Base-by-base conservation (phyloP, 92 coral and sea anemone species). In the Palythoa grandiflora region DNA sequence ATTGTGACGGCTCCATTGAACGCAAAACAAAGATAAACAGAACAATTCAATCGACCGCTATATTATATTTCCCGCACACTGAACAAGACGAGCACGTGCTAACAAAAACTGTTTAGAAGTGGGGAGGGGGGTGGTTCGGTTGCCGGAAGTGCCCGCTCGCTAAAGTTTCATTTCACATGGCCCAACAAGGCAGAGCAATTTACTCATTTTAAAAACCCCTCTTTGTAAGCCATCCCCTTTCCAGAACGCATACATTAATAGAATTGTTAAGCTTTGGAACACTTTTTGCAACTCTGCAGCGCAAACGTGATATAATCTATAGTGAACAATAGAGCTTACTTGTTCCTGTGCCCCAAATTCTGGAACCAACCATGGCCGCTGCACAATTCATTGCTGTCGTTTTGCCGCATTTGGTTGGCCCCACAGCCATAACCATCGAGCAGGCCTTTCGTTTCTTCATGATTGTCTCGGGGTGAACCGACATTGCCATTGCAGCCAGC, bases 341-440 rank as follows among this genome's bases (percentile, higher is more conserved):
- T 1, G 87, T 14, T 4, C 87, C 77, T 60, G 87, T 83, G 11
- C 87, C 77, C 48, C 77, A 83, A 38, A 68, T 66, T 78, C 36
- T 59, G 2, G 86, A 6, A 12, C 90, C 90, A 13, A 65, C 70
- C 5, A 87, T 53, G n/a, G 85, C 86, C 38, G 86, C 86, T 40
- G 90, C 85, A 78, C 90, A 87, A n/a, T 87, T 77, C 16, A 87
- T 47, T 3, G 86, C 90, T 20, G 90, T 87, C 10, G 90, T 87
- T 47, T 87, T 87, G 5, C 90, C 90, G 38, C 90, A 78, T 57
- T 87, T 87, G 4, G 90, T 39, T 9, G 75, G 70, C 16, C 89
- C 89, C 9, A 60, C 81, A 8, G 84, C 89, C 75, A 76, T 50
- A 20, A 86, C 89, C 89, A 86, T 86, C 10, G 89, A 53, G 7